These are phyloP conservation scores for Callionymus lyra DNA, from an alignment of 2,113 vertebrate species.

Conservation along the genomic window DNA sequence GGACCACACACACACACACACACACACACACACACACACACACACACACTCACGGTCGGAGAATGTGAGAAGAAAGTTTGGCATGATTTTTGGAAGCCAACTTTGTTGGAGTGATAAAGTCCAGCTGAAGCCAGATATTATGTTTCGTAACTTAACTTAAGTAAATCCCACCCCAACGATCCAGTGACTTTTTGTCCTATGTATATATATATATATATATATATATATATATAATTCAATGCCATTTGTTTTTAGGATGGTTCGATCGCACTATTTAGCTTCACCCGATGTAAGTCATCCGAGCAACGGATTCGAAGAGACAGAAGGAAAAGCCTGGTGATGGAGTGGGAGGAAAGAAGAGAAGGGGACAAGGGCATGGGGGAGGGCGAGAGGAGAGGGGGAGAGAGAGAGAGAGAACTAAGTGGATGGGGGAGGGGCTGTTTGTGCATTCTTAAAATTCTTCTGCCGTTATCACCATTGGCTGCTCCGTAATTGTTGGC, in stretches of 20 bases:
- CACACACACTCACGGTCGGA: slow-evolving; percentile 41
- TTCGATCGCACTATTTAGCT: slow-evolving; percentile 13
- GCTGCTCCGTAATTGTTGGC: slow-evolving; percentile 55
- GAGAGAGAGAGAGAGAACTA: slow-evolving; percentile 7
- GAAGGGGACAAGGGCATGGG: slow-evolving; percentile 31
- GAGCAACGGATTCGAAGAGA: slow-evolving; percentile 32
- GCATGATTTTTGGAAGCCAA: background rate
- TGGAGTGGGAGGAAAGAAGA: slow-evolving; percentile 45
- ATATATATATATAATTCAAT: no score
- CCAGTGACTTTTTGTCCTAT: no score
- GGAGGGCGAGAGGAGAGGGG: slow-evolving; percentile 8
- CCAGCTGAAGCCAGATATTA: no score
- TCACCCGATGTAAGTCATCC: slow-evolving; percentile 47
- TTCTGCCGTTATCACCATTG: slow-evolving; percentile 63
- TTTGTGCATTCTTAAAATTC: slow-evolving; percentile 66
- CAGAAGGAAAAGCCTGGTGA: slow-evolving; percentile 33
- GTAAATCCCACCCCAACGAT: no score
- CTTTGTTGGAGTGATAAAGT: no score
- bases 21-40: slow-evolving; percentile 35
- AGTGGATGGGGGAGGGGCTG: slow-evolving; percentile 62
- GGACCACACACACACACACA: slow-evolving; percentile 45
- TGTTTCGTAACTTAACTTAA: no score
- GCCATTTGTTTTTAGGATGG: slow-evolving; percentile 8
- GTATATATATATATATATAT: no score
- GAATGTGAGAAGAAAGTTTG: slow-evolving; percentile 36